Conservation (phyloP, 2,797 vertebrate species). For the Xenopus petersii region DNA sequence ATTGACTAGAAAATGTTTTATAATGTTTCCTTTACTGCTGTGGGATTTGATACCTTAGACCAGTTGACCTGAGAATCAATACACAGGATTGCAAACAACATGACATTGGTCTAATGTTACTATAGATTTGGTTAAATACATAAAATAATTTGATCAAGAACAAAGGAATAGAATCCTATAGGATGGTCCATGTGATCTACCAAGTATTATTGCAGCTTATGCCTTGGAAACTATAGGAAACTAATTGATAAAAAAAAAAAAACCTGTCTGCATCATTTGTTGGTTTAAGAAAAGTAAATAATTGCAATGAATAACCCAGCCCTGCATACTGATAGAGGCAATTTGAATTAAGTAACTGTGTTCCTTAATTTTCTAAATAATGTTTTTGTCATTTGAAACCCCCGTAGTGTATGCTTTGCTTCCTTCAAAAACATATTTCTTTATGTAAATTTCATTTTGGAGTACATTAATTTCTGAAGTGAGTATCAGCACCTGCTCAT, state of each 20-base stretch:
- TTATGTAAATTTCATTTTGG: conserved; percentile 4
- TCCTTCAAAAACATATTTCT: conserved; percentile 2
- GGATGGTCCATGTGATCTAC: too few species aligned
- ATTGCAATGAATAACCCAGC: background rate
- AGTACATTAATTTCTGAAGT: conserved; percentile 4
- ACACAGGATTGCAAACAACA: too few species aligned
- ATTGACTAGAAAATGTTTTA: too few species aligned
- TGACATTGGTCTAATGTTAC: too few species aligned
- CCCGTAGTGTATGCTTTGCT: background rate
- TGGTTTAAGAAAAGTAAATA: background rate
- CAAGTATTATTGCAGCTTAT: too few species aligned
- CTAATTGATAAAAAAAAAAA: background rate
- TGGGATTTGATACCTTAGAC: too few species aligned
- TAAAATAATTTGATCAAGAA: too few species aligned
- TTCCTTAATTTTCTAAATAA: background rate
- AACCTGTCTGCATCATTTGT: background rate
- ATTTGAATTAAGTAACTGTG: background rate
- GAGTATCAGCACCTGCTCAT: conserved; percentile 1
- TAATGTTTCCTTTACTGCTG: too few species aligned
- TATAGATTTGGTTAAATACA: too few species aligned
- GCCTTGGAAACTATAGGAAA: too few species aligned
- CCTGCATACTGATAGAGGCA: background rate
- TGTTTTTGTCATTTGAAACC: background rate
- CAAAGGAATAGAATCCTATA: too few species aligned
- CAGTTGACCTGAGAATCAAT: too few species aligned